Conservation (phyloP, 1,140 invertebrate genomes). For the Pogonus chalceus region DNA sequence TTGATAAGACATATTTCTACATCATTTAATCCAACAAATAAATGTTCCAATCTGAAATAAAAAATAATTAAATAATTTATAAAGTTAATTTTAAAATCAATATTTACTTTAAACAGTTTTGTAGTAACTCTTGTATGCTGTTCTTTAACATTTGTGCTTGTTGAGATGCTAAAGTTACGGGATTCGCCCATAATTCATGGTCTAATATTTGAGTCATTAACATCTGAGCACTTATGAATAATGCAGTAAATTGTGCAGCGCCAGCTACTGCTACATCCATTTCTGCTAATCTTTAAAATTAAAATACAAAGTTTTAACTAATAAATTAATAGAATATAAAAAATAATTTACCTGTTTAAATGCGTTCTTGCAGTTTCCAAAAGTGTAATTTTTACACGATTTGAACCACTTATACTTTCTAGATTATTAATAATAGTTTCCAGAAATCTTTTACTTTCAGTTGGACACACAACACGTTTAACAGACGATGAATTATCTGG, state of each 20-base stretch:
- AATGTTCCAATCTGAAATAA: constrained; percentile 57
- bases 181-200: constrained; percentile 38
- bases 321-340: not conserved
- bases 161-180: constrained; percentile 36
- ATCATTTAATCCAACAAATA: constrained; percentile 69
- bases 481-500: constrained; percentile 21
- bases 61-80: constrained; percentile 12
- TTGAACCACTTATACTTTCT: constrained; percentile 50
- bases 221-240: constrained; percentile 64
- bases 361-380: constrained; percentile 63
- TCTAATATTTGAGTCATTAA: constrained; percentile 35
- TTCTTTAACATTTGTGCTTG: constrained; percentile 44
- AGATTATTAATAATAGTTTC: constrained; percentile 62
- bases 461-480: constrained; percentile 23
- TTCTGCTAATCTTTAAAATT: constrained; percentile 54
- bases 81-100: constrained; percentile 17
- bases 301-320: constrained; percentile 6
- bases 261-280: constrained; percentile 75
- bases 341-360: constrained; percentile 42
- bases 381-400: constrained; percentile 50
- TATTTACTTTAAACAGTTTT: constrained; percentile 52
- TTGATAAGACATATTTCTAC: constrained; percentile 66
- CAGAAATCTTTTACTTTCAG: constrained; percentile 48
- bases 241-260: constrained; percentile 73
- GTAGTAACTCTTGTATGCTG: constrained; percentile 48